phyloP scores from a whole-genome alignment of 2,888 invertebrate species.

The Standfussiana lucernea region DNA sequence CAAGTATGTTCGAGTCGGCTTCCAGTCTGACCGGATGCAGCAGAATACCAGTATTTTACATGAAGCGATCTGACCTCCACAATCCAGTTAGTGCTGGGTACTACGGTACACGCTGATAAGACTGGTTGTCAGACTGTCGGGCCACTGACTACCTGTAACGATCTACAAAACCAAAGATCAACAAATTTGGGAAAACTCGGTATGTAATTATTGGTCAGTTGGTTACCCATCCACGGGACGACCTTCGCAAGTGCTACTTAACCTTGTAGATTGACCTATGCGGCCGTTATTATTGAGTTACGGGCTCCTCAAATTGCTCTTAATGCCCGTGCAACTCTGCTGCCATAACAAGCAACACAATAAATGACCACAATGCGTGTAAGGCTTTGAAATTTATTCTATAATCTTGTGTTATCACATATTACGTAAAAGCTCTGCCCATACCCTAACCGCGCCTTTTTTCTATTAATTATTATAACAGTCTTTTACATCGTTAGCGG shows the following conservation, averaged over 20 bases:
- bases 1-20: too few relatives aligned
- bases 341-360: not conserved
- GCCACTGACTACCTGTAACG: not conserved
- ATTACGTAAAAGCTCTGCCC: constrained; percentile 18
- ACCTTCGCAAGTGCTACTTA: not conserved
- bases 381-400: not conserved
- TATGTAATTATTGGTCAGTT: not conserved
- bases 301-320: not conserved
- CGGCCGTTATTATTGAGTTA: not conserved
- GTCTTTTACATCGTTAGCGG: not conserved
- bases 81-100: too few relatives aligned
- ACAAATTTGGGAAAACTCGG: not conserved
- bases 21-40: too few relatives aligned
- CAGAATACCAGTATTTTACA: too few relatives aligned
- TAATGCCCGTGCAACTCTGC: not conserved
- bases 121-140: not conserved
- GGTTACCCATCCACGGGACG: not conserved
- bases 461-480: constrained; percentile 30
- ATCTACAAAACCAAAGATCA: not conserved
- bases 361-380: constrained; percentile 20
- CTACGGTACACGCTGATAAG: not conserved
- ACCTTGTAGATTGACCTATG: not conserved
- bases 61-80: too few relatives aligned
- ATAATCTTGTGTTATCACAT: constrained; percentile 21
- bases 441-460: constrained; percentile 12